Base-by-base conservation (phyloP, 2,797 vertebrate genomes). In the Pygocentrus nattereri region DNA sequence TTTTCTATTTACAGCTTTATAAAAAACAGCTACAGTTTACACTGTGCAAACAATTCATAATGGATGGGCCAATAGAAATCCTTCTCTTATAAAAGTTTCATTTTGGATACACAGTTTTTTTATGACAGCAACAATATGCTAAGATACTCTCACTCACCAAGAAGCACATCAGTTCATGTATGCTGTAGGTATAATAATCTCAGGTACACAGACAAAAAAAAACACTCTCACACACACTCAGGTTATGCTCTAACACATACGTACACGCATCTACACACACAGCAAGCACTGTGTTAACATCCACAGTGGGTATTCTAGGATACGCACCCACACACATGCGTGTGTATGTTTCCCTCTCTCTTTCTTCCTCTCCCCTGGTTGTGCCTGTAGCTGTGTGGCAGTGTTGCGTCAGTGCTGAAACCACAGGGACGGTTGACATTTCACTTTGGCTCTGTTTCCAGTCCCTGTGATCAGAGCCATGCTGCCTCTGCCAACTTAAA, bases 361-460 rank as follows among this genome's bases (percentile, higher is more conserved):
- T 34, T 64, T 64, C 65, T 38, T 44, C 25, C 61, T 54, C 78
- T 87, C 78, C 75, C 75, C 30, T 80, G 61, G 59, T 67, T 67
- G 83, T 74, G 72, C 81, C 81, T 82, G 79, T 82, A 80, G 79
- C 82, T 82, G 64, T 85, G 88, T 89, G 89, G 90, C 92, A 92
- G 92, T 92, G 92, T 93, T 93, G 92, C 92, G 85, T 93, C 93
- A 92, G 91, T 87, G 91, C 88, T 92, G 89, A 91, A 92, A 94
- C 93, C 92, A 92, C 92, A 93, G 92, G 94, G 94, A 94, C 89
- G 91, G 93, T 93, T 94, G 94, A 94, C 94, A 94, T 94, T 94
- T 94, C 92, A 94, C 92, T 94, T 92, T 94, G 94, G 93, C 94
- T 94, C 89, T 87, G 91, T 93, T 94, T 94, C 92, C 92, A 92